Conservation (phyloP, 2,888 invertebrate genomes). For the Orchesella flavescens region DNA sequence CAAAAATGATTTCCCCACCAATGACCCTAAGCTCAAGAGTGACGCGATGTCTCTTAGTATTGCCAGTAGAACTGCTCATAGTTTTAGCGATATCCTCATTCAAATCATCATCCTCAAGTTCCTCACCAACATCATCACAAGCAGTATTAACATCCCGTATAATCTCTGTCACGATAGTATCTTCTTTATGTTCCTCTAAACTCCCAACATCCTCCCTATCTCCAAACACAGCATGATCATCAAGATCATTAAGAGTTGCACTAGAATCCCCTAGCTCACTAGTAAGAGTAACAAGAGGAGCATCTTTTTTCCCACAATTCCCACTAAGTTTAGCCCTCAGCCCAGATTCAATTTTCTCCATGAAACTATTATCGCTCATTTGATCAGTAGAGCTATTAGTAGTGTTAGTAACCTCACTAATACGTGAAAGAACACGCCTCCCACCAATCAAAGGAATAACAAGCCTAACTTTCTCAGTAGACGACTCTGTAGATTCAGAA, state of each 20-base stretch:
- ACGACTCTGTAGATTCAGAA: conserved; percentile 54
- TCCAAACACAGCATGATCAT: conserved; percentile 64
- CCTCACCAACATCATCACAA: conserved; percentile 5
- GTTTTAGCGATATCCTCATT: conserved; percentile 28
- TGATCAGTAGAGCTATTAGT: conserved; percentile 46
- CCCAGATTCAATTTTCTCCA: conserved; percentile 68
- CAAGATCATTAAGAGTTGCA: conserved; percentile 70
- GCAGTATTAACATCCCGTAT: conserved; percentile 9
- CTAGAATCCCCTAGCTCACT: conserved; percentile 69
- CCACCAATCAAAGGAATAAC: conserved; percentile 54
- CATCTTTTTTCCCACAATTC: conserved; percentile 41
- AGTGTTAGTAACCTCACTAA: conserved; percentile 67
- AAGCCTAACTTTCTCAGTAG: conserved; percentile 52
- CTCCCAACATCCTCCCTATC: conserved; percentile 47
- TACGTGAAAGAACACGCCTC: conserved; percentile 61
- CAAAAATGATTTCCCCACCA: conserved; percentile 62
- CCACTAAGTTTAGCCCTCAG: conserved; percentile 59
- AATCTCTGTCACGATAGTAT: conserved; percentile 37
- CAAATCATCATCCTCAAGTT: background rate
- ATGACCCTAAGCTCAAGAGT: conserved; percentile 59
- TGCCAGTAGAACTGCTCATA: conserved; percentile 32
- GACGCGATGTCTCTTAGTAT: conserved; percentile 56
- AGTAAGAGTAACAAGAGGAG: conserved; percentile 69
- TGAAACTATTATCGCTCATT: conserved; percentile 59
- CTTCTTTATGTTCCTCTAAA: background rate